Evolutionary conservation across 2,113 vertebrate genomes (phyloP), one percentile per base, ranked within the genome.

Genomic region (Glaucomys volans): DNA sequence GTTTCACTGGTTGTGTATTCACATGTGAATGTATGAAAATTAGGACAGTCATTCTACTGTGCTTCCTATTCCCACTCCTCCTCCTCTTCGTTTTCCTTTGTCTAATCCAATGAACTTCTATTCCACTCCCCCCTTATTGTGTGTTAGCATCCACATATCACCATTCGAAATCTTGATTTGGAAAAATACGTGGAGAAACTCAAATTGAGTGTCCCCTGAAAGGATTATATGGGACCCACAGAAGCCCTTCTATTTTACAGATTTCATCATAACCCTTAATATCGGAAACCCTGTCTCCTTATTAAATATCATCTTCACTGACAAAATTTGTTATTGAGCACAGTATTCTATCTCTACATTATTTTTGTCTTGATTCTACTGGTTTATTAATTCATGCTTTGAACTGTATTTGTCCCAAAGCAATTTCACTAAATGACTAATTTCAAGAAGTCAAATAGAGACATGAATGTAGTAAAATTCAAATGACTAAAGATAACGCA

Each of bases 391-490:
- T 44, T 54, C 64, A 76, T 74, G 72, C 64, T 96, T 94, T 47
- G 62, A 90, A 76, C 87, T 79, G 4, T 92, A 69, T 94, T 95
- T 82, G 32, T 92, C 67, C 77, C 35, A 90, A 82, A 59, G 77
- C 77, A 96, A 83, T 90, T 64, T 94, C 88, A 89, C 44, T 94
- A 85, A 92, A 87, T 96, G 81, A 44, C 28, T 95, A 87, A 95
- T 79, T 96, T 95, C 66, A 35, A 93, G 74, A n/a, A 86, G 37
- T 90, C 32, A 76, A 89, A 95, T 24, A 77, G 66, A 88, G 69
- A 81, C 8, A 32, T 64, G 81, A 72, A 96, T 76, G 13, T 37
- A 40, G 64, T 66, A 67, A 81, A 72, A 8, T 69, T 89, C 44
- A 75, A 87, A 87, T 75, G n/a, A 54, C 18, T 88, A 50, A 90